phyloP scores from a whole-genome alignment of 2,888 invertebrate genomes.

The Chymomyza caudatula region DNA sequence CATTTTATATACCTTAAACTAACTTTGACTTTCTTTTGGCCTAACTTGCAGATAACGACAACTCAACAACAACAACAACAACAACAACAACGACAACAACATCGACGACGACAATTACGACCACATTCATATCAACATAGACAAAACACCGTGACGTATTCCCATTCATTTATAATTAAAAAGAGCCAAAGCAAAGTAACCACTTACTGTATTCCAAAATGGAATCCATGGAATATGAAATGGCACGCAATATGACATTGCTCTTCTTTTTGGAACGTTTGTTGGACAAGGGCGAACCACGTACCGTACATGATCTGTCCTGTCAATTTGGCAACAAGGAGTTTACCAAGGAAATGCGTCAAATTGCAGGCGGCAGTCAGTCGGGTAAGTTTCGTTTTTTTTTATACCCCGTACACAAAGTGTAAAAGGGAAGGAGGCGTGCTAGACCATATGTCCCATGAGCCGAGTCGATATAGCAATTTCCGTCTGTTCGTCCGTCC shows the following conservation, averaged over 20 bases:
- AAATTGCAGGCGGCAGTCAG: constrained; percentile 96
- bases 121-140: not conserved
- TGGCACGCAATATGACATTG: constrained; percentile 95
- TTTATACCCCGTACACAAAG: no score
- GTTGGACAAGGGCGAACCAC: constrained; percentile 95
- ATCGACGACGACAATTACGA: not conserved
- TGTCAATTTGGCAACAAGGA: constrained; percentile 99
- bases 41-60: constrained; percentile 54
- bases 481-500: no score
- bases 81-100: constrained; percentile 13
- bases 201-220: constrained; percentile 78
- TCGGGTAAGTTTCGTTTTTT: constrained; percentile 88
- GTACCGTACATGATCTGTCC: constrained; percentile 97
- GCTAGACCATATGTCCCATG: no score
- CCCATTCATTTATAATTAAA: constrained; percentile 39
- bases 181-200: constrained; percentile 12
- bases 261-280: constrained; percentile 99
- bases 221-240: constrained; percentile 96
- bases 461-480: no score
- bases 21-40: constrained; percentile 19
- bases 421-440: no score
- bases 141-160: constrained; percentile 40
- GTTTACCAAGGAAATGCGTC: constrained; percentile 99
- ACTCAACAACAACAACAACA: constrained; percentile 22
- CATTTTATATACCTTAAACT: constrained; percentile 16